Evolutionary conservation across 1,140 invertebrate species (phyloP).

Genomic region (Nilaparvata lugens): DNA sequence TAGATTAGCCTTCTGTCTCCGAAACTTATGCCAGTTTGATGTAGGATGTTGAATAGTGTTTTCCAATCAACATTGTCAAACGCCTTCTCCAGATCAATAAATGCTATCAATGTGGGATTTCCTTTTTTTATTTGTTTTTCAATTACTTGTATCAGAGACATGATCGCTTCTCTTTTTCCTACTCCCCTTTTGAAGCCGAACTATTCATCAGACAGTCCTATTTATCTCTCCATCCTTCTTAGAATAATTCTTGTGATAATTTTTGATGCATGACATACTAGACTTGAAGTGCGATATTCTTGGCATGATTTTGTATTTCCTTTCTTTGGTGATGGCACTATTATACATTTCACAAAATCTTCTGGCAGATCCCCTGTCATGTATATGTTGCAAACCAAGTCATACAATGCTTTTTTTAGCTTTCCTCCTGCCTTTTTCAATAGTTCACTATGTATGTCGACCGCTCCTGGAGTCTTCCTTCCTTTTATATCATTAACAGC

Average conservation of each 20-base stretch:
- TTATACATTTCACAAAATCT: conserved; percentile 24
- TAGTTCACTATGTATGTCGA: conserved; percentile 10
- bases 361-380: conserved; percentile 20
- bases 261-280: no score
- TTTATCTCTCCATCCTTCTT: conserved; percentile 19
- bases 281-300: conserved; percentile 16
- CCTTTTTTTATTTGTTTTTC: conserved; percentile 16
- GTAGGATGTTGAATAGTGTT: conserved; percentile 16
- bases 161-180: conserved; percentile 21
- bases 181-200: conserved; percentile 23
- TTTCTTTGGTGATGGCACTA: conserved; percentile 23
- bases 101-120: conserved; percentile 2
- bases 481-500: no score
- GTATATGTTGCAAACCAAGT: conserved; percentile 21
- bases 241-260: conserved; percentile 19
- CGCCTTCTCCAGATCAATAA: no score
- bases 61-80: neutral
- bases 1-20: conserved; percentile 11
- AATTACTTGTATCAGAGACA: conserved; percentile 16
- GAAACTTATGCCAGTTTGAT: conserved; percentile 11
- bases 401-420: conserved; percentile 1
- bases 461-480: no score
- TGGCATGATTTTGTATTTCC: conserved; percentile 19
- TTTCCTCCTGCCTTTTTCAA: conserved; percentile 8
- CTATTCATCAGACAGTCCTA: conserved; percentile 20